Percentiles rank a stretch among this genome's conserved stretches.
Conservation (phyloP, 2,888 invertebrate genomes). For the Drosophila mimetica region DNA sequence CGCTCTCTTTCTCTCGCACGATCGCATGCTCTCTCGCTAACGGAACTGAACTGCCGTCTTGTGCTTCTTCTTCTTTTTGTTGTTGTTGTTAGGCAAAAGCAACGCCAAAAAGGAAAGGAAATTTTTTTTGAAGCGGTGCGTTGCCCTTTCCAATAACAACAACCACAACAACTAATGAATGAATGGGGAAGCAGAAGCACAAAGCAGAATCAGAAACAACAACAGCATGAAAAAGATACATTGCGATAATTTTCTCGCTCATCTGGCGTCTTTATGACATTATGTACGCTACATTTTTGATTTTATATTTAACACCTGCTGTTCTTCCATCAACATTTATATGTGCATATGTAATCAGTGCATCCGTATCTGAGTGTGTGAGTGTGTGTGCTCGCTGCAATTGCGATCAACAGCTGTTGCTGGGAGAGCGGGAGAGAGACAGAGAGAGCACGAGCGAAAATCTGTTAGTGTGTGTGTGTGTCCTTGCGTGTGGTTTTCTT, state of each 20-base stretch:
- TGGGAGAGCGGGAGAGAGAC: slow-evolving; percentile 14
- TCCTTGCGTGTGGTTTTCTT: slow-evolving; percentile 40
- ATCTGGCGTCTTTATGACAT: slow-evolving; percentile 36
- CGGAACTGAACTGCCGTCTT: slow-evolving; percentile 67
- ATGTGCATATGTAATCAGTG: slow-evolving; percentile 8
- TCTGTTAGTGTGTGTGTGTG: slow-evolving; percentile 20
- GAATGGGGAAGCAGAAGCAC: slow-evolving; percentile 10
- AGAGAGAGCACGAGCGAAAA: slow-evolving; percentile 24
- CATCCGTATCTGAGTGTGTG: slow-evolving; percentile 7
- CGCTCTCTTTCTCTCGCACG: slow-evolving; percentile 16
- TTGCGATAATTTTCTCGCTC: slow-evolving; percentile 42
- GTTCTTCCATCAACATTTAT: slow-evolving; percentile 62
- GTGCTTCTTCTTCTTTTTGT: slow-evolving; percentile 31
- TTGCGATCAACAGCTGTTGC: slow-evolving; percentile 53
- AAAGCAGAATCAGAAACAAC: slow-evolving; percentile 20
- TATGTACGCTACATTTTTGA: slow-evolving; percentile 47
- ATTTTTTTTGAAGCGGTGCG: slow-evolving; percentile 54
- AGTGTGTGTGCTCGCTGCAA: slow-evolving; percentile 17
- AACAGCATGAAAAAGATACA: slow-evolving; percentile 26
- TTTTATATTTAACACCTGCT: slow-evolving; percentile 74
- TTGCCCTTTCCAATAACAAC: slow-evolving; percentile 69
- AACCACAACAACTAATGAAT: slow-evolving; percentile 38
- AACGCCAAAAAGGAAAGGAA: slow-evolving; percentile 58
- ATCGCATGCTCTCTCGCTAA: slow-evolving; percentile 48
- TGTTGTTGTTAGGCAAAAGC: slow-evolving; percentile 53